Evolutionary conservation across 2,113 vertebrate genomes (phyloP).

Genomic region (Sphyrna mokarran): DNA sequence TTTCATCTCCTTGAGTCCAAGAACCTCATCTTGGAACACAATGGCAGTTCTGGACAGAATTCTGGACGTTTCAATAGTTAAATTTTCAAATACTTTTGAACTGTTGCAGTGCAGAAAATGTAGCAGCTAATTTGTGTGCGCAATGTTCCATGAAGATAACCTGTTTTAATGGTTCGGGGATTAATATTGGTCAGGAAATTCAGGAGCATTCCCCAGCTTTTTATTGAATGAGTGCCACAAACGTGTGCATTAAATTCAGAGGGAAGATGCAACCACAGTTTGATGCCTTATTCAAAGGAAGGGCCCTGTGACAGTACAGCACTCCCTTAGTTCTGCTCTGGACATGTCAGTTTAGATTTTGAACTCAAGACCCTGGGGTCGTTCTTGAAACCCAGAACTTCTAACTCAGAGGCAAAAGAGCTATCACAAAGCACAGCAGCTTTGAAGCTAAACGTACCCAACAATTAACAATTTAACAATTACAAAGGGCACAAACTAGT

Average conservation of each 20-base stretch:
- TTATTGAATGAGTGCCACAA: not conserved
- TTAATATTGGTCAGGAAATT: not conserved
- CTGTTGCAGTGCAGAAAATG: not conserved
- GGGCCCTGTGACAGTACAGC: not conserved
- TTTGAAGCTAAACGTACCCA: not conserved
- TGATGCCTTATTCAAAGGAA: not conserved
- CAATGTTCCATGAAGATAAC: not conserved
- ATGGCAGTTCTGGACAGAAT: too few relatives aligned
- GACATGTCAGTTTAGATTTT: not conserved
- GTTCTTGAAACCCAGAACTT: not conserved
- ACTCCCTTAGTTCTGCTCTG: not conserved
- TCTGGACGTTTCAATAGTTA: not conserved
- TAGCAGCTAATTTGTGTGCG: not conserved
- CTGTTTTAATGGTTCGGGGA: not conserved
- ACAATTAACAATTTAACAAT: not conserved
- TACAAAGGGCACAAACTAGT: not conserved
- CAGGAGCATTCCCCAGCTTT: not conserved
- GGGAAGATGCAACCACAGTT: not conserved
- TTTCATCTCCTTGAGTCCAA: too few relatives aligned
- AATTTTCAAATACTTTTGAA: not conserved
- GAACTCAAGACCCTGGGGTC: not conserved
- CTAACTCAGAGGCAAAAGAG: not conserved
- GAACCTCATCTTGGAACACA: too few relatives aligned
- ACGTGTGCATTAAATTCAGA: not conserved
- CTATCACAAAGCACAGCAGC: not conserved